phyloP scores from a whole-genome alignment of 1,140 invertebrate species.

The Triops longicaudatus region DNA sequence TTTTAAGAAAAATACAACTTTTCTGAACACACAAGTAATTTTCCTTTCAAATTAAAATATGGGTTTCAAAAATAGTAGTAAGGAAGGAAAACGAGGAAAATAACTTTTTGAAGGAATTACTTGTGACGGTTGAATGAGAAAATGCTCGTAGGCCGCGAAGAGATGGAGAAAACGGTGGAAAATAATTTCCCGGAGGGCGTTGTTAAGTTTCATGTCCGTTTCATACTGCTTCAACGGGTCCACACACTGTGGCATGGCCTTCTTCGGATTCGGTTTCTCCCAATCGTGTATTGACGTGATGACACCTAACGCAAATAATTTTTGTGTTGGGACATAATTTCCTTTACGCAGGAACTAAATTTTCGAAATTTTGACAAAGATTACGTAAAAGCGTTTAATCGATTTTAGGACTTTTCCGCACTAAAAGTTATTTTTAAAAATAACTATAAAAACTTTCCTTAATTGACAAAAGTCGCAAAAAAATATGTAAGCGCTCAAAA shows the following conservation, averaged over 20 bases:
- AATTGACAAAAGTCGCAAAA: too few relatives aligned
- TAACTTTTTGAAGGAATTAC: slow-evolving; percentile 40
- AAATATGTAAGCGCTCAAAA: too few relatives aligned
- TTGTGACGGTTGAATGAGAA: slow-evolving; percentile 87
- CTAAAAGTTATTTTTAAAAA: too few relatives aligned
- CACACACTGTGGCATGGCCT: background rate
- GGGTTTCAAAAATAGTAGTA: slow-evolving; percentile 16
- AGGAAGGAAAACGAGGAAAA: slow-evolving; percentile 3
- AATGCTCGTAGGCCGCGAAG: slow-evolving; percentile 91
- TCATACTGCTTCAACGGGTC: slow-evolving; percentile 55
- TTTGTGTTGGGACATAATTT: too few relatives aligned
- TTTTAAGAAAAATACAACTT: too few relatives aligned
- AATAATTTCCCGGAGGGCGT: slow-evolving; percentile 85
- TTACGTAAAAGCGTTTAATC: too few relatives aligned
- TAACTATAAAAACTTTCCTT: too few relatives aligned
- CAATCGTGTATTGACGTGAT: slow-evolving; percentile 12
- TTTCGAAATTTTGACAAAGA: too few relatives aligned
- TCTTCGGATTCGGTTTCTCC: slow-evolving; percentile 8
- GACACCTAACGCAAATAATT: slow-evolving; percentile 17
- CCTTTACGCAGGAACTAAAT: too few relatives aligned
- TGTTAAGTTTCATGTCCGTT: slow-evolving; percentile 83
- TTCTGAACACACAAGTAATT: too few relatives aligned
- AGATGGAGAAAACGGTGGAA: slow-evolving; percentile 93
- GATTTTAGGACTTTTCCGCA: too few relatives aligned
- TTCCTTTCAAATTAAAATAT: too few relatives aligned